Evolutionary conservation across 2,888 invertebrate genomes (phyloP), one percentile per base, ranked within the genome.

Genomic region (Nebria salina): DNA sequence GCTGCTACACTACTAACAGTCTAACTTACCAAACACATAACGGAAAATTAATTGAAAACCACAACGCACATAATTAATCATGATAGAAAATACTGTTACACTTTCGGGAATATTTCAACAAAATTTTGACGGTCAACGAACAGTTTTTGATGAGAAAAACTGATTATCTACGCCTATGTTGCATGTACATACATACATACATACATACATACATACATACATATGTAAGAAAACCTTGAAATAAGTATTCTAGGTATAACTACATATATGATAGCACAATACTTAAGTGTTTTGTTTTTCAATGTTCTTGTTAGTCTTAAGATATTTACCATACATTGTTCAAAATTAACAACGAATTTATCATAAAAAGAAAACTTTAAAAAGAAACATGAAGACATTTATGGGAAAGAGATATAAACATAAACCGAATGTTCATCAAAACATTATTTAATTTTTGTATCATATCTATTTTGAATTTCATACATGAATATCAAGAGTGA

Each of bases 41-140:
- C 79, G 79, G 74, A 79, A 79, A 74, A 79, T 75, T 79, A 79
- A 79, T 79, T 79, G 43, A 79, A 79, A 79, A 79, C 68, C 65
- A 65, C 66, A 74, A 79, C 72, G 72, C 64, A 41, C 64, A 41
- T 72, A 65, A 73, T 78, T 78, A 78, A 78, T 65, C 72, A 65
- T 41, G 65, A 65, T 73, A 65, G 13, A 73, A 65, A 41, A 34
- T 78, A 78, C 26, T 34, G 77, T 34, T 77, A 77, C 73, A 78
- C 73, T 73, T 78, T 72, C 78, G 73, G 72, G 72, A 26, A 73
- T 65, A 65, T 25, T 42, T 54, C 1, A 70, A 76, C 70, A 68
- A 68, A 25, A 11, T 6, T 25, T 76, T 42, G 15, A 68, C 42
- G 34, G 34, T n/a, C 11, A 13, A 8, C n/a, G 65, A 34, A 66